Percentiles rank a stretch among this genome's conserved stretches.
Evolutionary conservation across 1,140 invertebrate genomes (phyloP).

Genomic region (Zaprionus vittiger): DNA sequence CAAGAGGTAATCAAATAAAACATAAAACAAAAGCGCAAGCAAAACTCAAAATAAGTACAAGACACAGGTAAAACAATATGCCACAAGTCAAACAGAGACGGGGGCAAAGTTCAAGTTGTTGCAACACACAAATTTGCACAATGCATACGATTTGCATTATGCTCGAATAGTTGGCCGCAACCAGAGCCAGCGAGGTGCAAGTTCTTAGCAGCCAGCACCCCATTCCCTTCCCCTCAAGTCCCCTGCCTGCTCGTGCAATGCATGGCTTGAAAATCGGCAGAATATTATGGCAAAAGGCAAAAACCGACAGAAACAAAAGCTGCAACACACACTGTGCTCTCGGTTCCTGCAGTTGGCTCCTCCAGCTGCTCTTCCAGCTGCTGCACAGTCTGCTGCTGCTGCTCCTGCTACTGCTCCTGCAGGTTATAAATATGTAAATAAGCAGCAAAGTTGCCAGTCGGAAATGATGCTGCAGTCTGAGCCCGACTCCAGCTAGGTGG

Average conservation of each 20-base stretch:
- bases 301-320: conserved; percentile 52
- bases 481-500: neutral
- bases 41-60: conserved; percentile 26
- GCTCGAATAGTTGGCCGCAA: conserved; percentile 44
- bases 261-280: conserved; percentile 55
- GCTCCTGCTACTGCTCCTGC: conserved; percentile 14
- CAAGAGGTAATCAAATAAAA: conserved; percentile 62
- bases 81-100: conserved; percentile 66
- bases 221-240: neutral
- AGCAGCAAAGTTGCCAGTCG: conserved; percentile 75
- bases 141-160: conserved; percentile 72
- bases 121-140: conserved; percentile 68
- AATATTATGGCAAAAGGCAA: conserved; percentile 60
- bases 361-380: neutral
- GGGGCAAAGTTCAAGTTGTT: conserved; percentile 55
- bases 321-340: conserved; percentile 15
- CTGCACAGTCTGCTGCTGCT: conserved; percentile 9
- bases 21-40: conserved; percentile 7
- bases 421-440: conserved; percentile 81
- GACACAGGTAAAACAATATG: conserved; percentile 73
- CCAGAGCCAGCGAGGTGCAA: conserved; percentile 33
- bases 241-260: neutral
- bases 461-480: conserved; percentile 33
- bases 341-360: neutral
- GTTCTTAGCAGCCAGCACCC: conserved; percentile 1